phyloP scores from a whole-genome alignment of 1,140 invertebrate species.

The Macrotrachela quadricornifera region DNA sequence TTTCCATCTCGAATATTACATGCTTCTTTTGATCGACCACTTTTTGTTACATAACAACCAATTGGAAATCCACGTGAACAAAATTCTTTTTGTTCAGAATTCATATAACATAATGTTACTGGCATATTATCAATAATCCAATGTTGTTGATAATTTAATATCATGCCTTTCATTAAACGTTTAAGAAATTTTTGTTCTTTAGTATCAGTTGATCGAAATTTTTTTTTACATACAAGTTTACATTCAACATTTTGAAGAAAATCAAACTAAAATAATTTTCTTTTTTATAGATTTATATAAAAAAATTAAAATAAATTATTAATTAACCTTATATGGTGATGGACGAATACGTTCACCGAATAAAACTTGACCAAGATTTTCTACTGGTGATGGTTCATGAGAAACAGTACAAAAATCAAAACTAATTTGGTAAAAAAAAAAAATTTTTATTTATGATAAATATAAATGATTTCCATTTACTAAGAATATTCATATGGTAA shows the following conservation, averaged over 20 bases:
- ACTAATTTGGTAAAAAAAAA: conserved; percentile 22
- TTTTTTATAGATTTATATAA: no score
- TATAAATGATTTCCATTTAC: conserved; percentile 31
- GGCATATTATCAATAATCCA: conserved; percentile 89
- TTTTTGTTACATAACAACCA: conserved; percentile 61
- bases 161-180: conserved; percentile 50
- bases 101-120: conserved; percentile 62
- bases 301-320: no score
- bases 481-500: conserved; percentile 93
- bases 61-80: conserved; percentile 89
- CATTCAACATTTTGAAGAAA: conserved; percentile 18
- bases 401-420: conserved; percentile 78
- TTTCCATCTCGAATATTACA: conserved; percentile 23
- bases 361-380: conserved; percentile 91
- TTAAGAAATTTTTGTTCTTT: conserved; percentile 23
- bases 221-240: no score
- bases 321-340: conserved; percentile 52
- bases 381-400: conserved; percentile 53
- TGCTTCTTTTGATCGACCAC: conserved; percentile 37
- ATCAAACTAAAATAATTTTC: conserved; percentile 13
- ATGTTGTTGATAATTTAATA: conserved; percentile 92
- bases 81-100: conserved; percentile 47
- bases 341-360: conserved; percentile 88
- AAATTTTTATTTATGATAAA: neutral
- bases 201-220: no score